Evolutionary conservation across 2,113 vertebrate genomes (phyloP).

Genomic region (Osmerus eperlanus): DNA sequence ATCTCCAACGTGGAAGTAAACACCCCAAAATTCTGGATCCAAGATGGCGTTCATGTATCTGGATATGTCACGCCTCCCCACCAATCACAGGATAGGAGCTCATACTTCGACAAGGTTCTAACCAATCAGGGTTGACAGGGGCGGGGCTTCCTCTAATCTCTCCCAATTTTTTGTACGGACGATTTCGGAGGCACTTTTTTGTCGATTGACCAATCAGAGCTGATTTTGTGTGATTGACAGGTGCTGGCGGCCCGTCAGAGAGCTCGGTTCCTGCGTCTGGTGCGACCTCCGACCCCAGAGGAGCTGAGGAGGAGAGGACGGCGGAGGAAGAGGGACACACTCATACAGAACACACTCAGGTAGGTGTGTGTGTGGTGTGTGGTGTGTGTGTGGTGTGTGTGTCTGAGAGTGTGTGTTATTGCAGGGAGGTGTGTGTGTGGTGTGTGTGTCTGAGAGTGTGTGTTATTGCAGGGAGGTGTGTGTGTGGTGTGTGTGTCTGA

Average conservation of each 20-base stretch:
- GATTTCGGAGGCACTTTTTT: too few relatives aligned
- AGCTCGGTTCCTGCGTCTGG: constrained; percentile 66
- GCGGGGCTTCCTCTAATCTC: not conserved
- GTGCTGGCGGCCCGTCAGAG: constrained; percentile 65
- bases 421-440: not conserved
- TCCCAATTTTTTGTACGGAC: not conserved
- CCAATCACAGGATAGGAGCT: constrained; percentile 8
- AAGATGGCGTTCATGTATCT: not conserved
- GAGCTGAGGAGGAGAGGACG: constrained; percentile 57
- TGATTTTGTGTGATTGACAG: constrained; percentile 50
- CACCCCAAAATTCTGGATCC: constrained; percentile 29
- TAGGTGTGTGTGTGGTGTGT: constrained; percentile 29
- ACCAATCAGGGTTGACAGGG: not conserved
- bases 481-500: too few relatives aligned
- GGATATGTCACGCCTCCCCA: not conserved
- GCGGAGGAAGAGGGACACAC: constrained; percentile 53
- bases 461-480: too few relatives aligned
- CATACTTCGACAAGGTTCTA: constrained; percentile 61
- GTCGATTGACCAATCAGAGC: not conserved
- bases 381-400: too few relatives aligned
- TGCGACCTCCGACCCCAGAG: constrained; percentile 54
- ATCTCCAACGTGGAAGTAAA: constrained; percentile 32
- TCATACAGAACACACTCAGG: constrained; percentile 63
- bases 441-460: too few relatives aligned
- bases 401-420: too few relatives aligned